Conservation (phyloP, 2,113 vertebrate species). For the Nesoenas mayeri region DNA sequence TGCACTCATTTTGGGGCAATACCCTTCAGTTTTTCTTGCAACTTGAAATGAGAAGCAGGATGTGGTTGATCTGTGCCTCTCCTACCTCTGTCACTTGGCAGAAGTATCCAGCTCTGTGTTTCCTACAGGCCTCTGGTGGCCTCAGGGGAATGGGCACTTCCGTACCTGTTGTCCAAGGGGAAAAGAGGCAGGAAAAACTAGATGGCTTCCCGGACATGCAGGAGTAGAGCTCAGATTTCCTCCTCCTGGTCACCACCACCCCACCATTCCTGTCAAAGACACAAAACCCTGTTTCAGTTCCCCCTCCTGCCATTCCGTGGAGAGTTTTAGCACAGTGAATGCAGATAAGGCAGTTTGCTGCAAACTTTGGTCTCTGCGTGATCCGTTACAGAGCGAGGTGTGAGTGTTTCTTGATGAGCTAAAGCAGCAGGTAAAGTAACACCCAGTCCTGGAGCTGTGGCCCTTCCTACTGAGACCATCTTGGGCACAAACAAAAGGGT, state of each 20-base stretch:
- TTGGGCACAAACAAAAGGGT: slow-evolving; percentile 14
- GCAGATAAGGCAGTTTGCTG: neutral
- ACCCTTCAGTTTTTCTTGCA: neutral
- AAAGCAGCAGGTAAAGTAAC: slow-evolving; percentile 37
- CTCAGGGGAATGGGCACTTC: neutral
- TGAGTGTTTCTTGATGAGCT: slow-evolving; percentile 29
- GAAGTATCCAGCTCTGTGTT: neutral
- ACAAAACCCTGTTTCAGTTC: neutral
- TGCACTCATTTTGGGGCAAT: neutral
- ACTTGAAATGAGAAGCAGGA: neutral
- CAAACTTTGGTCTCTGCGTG: neutral
- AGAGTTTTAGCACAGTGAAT: accelerated
- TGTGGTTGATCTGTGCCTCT: neutral
- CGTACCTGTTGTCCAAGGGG: neutral
- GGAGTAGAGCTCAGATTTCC: neutral
- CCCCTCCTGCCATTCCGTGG: neutral
- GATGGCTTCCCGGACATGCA: neutral
- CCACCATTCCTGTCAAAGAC: neutral
- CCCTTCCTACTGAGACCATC: slow-evolving; percentile 9
- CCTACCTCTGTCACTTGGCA: neutral
- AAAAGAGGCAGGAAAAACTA: neutral
- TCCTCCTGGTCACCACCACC: neutral
- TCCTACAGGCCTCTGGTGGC: accelerated
- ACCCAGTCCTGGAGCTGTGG: neutral
- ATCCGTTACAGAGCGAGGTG: slow-evolving; percentile 33